Evolutionary conservation across 2,888 invertebrate genomes (phyloP).

Genomic region (Leptinotarsa tumamoca): DNA sequence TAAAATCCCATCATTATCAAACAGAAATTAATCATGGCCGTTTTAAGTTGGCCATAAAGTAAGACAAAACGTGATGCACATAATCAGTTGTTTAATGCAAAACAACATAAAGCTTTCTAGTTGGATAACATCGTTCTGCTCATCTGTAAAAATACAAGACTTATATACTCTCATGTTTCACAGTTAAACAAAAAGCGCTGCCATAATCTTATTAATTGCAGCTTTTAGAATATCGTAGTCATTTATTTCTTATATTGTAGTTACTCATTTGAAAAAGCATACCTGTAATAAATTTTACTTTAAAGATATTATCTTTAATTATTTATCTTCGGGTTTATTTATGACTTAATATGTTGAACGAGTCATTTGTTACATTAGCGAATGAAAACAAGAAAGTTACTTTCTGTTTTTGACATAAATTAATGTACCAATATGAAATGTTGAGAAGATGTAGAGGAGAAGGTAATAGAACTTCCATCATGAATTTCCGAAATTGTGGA

Average conservation of each 20-base stretch:
- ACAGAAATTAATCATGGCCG: conserved; percentile 61
- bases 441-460: no score
- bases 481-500: no score
- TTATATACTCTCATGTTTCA: conserved; percentile 41
- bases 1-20: conserved; percentile 63
- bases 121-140: conserved; percentile 52
- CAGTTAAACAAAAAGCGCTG: conserved; percentile 42
- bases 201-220: conserved; percentile 47
- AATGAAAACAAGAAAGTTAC: neutral
- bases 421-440: neutral
- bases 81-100: conserved; percentile 64
- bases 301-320: conserved; percentile 21
- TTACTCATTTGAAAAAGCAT: conserved; percentile 8
- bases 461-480: no score
- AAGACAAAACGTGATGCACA: conserved; percentile 60
- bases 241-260: conserved; percentile 22
- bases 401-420: neutral
- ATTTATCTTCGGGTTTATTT: conserved; percentile 6
- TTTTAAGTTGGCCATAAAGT: conserved; percentile 57
- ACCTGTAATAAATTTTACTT: conserved; percentile 8
- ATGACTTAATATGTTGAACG: conserved; percentile 10
- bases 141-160: conserved; percentile 42
- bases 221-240: conserved; percentile 44
- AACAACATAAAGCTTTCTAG: conserved; percentile 66
- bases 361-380: conserved; percentile 9